Evolutionary conservation across 2,113 vertebrate genomes (phyloP).

Genomic region (Dendropsophus ebraccatus): DNA sequence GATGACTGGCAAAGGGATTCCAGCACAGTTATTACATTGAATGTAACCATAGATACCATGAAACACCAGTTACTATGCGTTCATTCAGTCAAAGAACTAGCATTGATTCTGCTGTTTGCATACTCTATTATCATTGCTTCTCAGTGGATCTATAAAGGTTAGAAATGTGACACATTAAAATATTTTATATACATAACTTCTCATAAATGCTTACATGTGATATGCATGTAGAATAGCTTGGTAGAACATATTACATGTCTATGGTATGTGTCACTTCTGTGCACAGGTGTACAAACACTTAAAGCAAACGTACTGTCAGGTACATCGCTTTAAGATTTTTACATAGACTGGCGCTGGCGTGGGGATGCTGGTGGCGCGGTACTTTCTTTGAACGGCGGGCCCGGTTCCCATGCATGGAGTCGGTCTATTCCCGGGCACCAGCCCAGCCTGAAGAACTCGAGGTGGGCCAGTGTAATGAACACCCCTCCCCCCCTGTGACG

Average conservation of each 20-base stretch:
- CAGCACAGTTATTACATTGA: background rate
- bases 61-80: background rate
- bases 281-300: too few relatives aligned
- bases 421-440: too few relatives aligned
- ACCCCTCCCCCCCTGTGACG: too few relatives aligned
- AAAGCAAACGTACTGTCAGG: too few relatives aligned
- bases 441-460: too few relatives aligned
- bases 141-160: background rate
- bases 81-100: background rate
- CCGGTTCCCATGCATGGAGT: too few relatives aligned
- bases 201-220: background rate
- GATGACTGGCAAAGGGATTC: background rate
- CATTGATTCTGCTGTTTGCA: background rate
- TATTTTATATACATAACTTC: background rate
- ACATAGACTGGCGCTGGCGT: too few relatives aligned
- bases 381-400: too few relatives aligned
- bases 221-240: background rate
- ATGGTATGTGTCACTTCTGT: too few relatives aligned
- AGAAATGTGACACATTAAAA: background rate
- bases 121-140: background rate
- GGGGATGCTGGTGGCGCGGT: too few relatives aligned
- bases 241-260: background rate
- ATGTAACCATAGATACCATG: background rate
- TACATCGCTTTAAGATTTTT: too few relatives aligned
- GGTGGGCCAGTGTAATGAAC: too few relatives aligned